phyloP scores from a whole-genome alignment of 2,888 invertebrate genomes.

The Epinotia bilunana region DNA sequence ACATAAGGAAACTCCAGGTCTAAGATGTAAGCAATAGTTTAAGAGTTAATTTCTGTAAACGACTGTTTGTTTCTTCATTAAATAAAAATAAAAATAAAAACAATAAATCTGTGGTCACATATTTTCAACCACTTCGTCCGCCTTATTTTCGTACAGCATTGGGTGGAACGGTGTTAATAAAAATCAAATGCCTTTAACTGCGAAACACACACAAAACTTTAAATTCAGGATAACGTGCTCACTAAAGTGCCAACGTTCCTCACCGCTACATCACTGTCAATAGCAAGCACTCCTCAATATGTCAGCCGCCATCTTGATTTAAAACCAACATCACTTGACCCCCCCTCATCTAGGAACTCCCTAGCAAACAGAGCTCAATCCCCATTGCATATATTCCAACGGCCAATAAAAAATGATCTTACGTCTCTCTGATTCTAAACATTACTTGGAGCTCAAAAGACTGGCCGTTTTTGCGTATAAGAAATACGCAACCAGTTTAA shows the following conservation, averaged over 20 bases:
- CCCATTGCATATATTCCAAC: background rate
- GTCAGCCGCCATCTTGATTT: constrained; percentile 50
- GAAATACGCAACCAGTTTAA: constrained; percentile 44
- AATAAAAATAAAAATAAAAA: too few relatives aligned
- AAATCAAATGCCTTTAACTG: background rate
- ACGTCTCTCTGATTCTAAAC: too few relatives aligned
- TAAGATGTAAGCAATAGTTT: too few relatives aligned
- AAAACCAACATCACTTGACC: constrained; percentile 2
- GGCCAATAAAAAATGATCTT: constrained; percentile 5
- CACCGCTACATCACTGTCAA: constrained; percentile 49
- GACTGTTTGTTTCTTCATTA: too few relatives aligned
- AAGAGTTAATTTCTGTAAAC: too few relatives aligned
- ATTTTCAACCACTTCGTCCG: background rate
- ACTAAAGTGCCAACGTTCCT: constrained; percentile 43
- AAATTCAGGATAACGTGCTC: constrained; percentile 33
- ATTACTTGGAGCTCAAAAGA: background rate
- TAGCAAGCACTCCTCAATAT: constrained; percentile 48
- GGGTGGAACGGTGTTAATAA: background rate
- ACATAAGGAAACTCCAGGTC: too few relatives aligned
- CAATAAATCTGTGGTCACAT: background rate
- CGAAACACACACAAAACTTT: constrained; percentile 30
- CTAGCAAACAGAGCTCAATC: background rate
- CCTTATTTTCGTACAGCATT: background rate
- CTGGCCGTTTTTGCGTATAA: constrained; percentile 7
- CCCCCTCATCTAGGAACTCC: background rate